Evolutionary conservation across 2,888 invertebrate genomes (phyloP).

Genomic region (Tiliacea citrago): DNA sequence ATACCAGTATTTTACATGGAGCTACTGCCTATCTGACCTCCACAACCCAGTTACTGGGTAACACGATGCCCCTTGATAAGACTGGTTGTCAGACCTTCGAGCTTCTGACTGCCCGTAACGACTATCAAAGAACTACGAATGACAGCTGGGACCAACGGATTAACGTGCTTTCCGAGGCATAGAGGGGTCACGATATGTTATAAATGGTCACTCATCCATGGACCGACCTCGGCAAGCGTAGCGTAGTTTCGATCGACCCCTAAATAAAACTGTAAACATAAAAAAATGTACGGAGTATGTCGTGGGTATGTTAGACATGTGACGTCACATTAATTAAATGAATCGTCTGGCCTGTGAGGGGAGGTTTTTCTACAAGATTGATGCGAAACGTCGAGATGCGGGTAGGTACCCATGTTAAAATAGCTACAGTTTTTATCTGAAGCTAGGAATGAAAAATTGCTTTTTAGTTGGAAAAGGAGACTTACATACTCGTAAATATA

Average conservation of each 20-base stretch:
- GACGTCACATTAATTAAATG: conserved; percentile 42
- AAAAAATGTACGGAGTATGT: not conserved
- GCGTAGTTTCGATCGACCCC: not conserved
- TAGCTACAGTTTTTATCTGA: conserved; percentile 27
- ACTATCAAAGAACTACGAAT: too few species aligned
- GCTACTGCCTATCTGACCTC: too few species aligned
- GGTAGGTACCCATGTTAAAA: conserved; percentile 35
- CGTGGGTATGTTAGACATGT: conserved; percentile 1
- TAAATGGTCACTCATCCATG: not conserved
- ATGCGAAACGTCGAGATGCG: conserved; percentile 32
- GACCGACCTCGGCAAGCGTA: not conserved
- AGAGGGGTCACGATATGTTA: not conserved
- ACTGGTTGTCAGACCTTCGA: too few species aligned
- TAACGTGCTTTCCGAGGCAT: too few species aligned
- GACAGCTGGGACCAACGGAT: too few species aligned
- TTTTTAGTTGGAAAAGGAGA: not conserved
- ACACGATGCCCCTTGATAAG: too few species aligned
- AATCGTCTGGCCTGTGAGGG: not conserved
- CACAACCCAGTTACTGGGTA: too few species aligned
- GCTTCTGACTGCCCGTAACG: too few species aligned
- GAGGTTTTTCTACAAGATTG: conserved; percentile 42
- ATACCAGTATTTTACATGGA: too few species aligned
- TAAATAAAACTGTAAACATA: not conserved
- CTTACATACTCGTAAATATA: too few species aligned
- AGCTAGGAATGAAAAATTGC: not conserved